Percentiles rank a stretch among this genome's conserved stretches.
Conservation (phyloP, 1,140 invertebrate genomes). For the Euschistus heros region DNA sequence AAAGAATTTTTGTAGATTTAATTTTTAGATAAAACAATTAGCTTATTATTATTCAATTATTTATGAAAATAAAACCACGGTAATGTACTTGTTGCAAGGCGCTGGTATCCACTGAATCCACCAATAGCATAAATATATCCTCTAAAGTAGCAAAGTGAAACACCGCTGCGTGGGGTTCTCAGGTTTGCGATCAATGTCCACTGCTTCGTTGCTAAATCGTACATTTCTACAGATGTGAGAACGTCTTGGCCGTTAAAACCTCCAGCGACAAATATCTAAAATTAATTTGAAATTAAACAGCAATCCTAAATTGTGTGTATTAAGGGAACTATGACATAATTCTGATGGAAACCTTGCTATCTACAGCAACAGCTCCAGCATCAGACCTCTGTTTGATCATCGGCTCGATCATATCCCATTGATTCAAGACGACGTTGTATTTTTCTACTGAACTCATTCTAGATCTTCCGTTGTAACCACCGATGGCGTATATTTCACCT, state of each 20-base stretch:
- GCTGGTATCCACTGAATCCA: neutral
- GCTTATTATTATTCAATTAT: no score
- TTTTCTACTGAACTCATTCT: slow-evolving; percentile 50
- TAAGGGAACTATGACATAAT: neutral
- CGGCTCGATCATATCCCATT: slow-evolving; percentile 70
- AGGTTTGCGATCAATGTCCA: slow-evolving; percentile 37
- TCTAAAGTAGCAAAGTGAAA: neutral
- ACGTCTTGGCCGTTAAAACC: slow-evolving; percentile 64
- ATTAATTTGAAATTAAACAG: neutral
- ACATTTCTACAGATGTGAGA: slow-evolving; percentile 51
- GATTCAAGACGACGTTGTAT: slow-evolving; percentile 57
- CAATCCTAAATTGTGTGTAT: neutral
- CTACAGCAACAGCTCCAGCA: slow-evolving; percentile 50
- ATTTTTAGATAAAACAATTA: no score
- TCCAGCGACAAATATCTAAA: slow-evolving; percentile 53
- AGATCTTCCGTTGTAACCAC: slow-evolving; percentile 75
- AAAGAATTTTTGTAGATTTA: no score
- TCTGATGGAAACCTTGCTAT: slow-evolving; percentile 37
- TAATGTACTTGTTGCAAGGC: neutral
- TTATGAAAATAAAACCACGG: no score
- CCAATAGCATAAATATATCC: neutral
- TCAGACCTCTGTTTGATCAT: slow-evolving; percentile 75
- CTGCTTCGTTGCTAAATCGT: slow-evolving; percentile 47
- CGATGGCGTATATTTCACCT: slow-evolving; percentile 71
- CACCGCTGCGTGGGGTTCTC: neutral